Conservation (phyloP, 2,797 vertebrate species). For the Gobionotothen gibberifrons region DNA sequence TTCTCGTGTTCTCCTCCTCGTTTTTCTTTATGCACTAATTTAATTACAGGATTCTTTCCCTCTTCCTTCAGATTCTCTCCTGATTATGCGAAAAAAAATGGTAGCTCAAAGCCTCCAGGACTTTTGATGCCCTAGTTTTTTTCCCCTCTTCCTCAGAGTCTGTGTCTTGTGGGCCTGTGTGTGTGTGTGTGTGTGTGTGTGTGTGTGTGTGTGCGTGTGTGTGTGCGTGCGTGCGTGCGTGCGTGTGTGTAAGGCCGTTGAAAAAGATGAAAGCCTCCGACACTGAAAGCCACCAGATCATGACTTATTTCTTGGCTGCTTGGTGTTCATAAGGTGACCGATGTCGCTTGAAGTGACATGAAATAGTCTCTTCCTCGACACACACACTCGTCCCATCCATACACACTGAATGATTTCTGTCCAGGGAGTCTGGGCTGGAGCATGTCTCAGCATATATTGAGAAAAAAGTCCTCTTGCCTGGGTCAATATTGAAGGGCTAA, state of each 20-base stretch:
- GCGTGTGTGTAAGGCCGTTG: not conserved
- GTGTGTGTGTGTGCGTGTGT: constrained; percentile 26
- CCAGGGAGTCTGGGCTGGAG: not conserved
- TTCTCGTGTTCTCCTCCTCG: constrained; percentile 52
- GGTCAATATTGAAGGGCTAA: not conserved
- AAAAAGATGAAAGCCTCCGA: constrained; percentile 64
- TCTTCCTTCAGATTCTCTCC: constrained; percentile 40
- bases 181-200: constrained; percentile 23
- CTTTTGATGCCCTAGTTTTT: constrained; percentile 84
- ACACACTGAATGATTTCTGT: not conserved
- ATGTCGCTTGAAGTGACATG: constrained; percentile 41
- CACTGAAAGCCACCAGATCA: constrained; percentile 43
- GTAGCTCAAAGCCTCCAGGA: constrained; percentile 83
- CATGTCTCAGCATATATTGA: not conserved
- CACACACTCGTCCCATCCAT: not conserved
- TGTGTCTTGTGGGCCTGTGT: constrained; percentile 47
- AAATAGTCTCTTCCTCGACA: not conserved
- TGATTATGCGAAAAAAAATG: constrained; percentile 85
- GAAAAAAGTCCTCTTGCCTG: not conserved
- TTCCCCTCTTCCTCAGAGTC: constrained; percentile 33
- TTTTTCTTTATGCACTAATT: constrained; percentile 73
- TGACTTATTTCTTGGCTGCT: constrained; percentile 48
- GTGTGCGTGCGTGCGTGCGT: constrained; percentile 1
- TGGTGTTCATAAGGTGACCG: constrained; percentile 50
- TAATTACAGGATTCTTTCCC: constrained; percentile 66